Base-by-base conservation (phyloP, 2,797 vertebrate species). In the Tapera naevia region DNA sequence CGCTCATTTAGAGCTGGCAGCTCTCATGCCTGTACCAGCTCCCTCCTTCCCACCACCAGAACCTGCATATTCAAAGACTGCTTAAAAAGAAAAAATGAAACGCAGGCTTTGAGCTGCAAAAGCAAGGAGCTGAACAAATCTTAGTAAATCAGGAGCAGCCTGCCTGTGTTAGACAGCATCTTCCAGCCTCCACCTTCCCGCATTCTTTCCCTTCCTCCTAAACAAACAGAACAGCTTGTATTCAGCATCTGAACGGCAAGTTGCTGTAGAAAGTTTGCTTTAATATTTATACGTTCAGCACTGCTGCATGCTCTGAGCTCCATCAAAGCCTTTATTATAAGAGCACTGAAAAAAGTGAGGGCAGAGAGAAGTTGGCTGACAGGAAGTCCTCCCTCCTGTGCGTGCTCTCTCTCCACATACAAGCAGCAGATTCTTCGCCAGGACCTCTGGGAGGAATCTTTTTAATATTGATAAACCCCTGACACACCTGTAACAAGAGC, bases 211-310 rank as follows among this genome's bases (percentile, higher is more conserved):
- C 71, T 90, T 89, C 74, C 88, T 84, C 89, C 82, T 65, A 95
- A 95, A 94, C 93, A 97, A 95, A 94, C 96, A 94, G 93, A 97
- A 91, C 96, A 94, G 96, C 95, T 97, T 95, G 93, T 92, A 81
- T 91, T 96, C 97, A 93, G 24, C 91, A 91, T 94, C 97, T 97
- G 97, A 94, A 93, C 88, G 88, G 96, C 71, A 96, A 96, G 88
- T 83, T 92, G 95, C 96, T 96, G 95, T 57, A 84, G 73, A 88
- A 96, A 97, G 96, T 96, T 94, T 95, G 94, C 97, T 96, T 98
- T 97, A 97, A 97, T 97, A 97, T 97, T 97, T 95, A 97, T 96
- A 94, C 4, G 3, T 96, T 97, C 88, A 80, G 92, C 92, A 86
- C 92, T 67, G 86, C 97, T 96, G 91, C 96, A 54, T 25, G 54